Conservation (phyloP, 2,888 invertebrate species). For the Thysanoteuthis rhombus region DNA sequence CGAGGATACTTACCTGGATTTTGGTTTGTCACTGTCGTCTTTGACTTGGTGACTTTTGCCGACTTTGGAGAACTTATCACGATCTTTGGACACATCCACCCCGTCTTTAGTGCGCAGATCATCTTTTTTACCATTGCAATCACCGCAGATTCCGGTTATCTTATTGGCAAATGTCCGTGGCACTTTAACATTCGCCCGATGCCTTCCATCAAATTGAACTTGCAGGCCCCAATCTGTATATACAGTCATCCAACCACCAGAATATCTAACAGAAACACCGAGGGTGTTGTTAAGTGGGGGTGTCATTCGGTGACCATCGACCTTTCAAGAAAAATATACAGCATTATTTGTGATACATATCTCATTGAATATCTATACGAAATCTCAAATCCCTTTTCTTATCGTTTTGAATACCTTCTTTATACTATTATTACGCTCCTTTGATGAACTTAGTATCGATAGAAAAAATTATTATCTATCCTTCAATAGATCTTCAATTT, state of each 20-base stretch:
- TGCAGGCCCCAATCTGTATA: conserved; percentile 41
- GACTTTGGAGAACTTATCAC: conserved; percentile 36
- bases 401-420: too few species aligned
- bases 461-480: too few species aligned
- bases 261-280: neutral
- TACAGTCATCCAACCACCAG: conserved; percentile 37
- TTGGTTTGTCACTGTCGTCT: conserved; percentile 38
- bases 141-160: conserved; percentile 47
- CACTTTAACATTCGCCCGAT: conserved; percentile 40
- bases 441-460: too few species aligned
- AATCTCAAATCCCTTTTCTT: too few species aligned
- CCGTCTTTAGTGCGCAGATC: conserved; percentile 42
- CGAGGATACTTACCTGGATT: neutral
- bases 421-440: too few species aligned
- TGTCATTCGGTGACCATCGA: neutral
- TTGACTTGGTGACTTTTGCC: conserved; percentile 44
- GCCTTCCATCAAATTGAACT: conserved; percentile 44
- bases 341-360: too few species aligned
- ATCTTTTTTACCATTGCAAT: conserved; percentile 45
- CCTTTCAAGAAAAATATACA: neutral
- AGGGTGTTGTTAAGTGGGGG: neutral
- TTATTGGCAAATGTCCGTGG: conserved; percentile 35
- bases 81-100: conserved; percentile 37
- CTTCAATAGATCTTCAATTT: too few species aligned
- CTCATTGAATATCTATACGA: too few species aligned